A percentile compares a stretch with the other conserved stretches of the same genome.
Conservation (phyloP, 1,140 invertebrate genomes). For the Radopholus similis region DNA sequence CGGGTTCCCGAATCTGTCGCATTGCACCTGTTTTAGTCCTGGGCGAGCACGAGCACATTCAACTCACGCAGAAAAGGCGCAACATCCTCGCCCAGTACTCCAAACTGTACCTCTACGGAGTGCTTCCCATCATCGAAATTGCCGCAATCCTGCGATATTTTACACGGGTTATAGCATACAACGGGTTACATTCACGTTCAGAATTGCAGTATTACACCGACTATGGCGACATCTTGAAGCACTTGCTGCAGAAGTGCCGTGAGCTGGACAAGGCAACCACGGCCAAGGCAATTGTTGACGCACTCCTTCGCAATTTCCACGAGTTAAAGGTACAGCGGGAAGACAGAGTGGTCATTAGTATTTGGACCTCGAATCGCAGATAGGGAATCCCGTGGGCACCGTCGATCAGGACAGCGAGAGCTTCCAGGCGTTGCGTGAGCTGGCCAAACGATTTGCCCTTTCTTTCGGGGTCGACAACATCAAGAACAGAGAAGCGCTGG, state of each 20-base stretch:
- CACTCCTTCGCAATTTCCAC: constrained; percentile 25
- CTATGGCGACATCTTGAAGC: constrained; percentile 99
- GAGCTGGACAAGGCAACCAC: constrained; percentile 96
- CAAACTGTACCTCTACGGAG: constrained; percentile 94
- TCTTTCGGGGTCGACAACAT: constrained; percentile 95
- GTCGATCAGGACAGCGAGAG: constrained; percentile 40
- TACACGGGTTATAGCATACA: constrained; percentile 71
- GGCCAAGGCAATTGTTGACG: constrained; percentile 79
- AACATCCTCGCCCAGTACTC: constrained; percentile 93
- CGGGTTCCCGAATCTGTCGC: constrained; percentile 5
- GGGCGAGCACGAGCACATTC: constrained; percentile 88
- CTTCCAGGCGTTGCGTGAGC: constrained; percentile 67
- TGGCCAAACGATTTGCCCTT: constrained; percentile 90
- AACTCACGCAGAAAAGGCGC: constrained; percentile 87
- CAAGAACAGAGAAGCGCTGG: constrained; percentile 94
- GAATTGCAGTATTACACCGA: constrained; percentile 82
- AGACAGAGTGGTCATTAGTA: constrained; percentile 6
- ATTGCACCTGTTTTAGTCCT: constrained; percentile 68
- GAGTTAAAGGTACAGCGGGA: constrained; percentile 27
- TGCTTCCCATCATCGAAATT: constrained; percentile 82
- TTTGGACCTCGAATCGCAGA: not conserved
- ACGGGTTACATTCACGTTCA: not conserved
- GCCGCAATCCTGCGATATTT: constrained; percentile 95
- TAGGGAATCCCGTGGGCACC: too few species aligned
- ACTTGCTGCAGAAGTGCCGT: constrained; percentile 86